Conservation (phyloP, 2,113 vertebrate species). For the Dolichotis patagonum region DNA sequence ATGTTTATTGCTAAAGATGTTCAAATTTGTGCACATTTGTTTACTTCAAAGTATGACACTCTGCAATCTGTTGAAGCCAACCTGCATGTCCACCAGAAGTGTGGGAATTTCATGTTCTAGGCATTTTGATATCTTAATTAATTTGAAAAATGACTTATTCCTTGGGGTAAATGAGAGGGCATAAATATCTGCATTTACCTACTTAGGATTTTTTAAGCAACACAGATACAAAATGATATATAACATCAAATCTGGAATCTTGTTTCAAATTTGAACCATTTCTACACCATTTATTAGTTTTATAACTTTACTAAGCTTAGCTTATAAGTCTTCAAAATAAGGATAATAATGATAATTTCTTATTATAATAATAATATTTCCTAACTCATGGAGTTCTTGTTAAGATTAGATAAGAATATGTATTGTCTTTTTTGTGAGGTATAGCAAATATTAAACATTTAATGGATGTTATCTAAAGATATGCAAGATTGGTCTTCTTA, state of each 20-base stretch:
- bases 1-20: neutral
- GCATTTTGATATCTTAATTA: neutral
- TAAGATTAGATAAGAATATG: neutral
- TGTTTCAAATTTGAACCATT: neutral
- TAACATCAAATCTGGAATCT: neutral
- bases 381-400: neutral
- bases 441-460: neutral
- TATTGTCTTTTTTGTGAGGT: neutral
- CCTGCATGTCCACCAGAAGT: neutral
- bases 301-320: neutral
- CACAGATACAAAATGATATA: neutral
- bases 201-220: neutral
- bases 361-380: neutral
- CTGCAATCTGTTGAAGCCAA: neutral
- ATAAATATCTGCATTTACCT: neutral
- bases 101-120: neutral
- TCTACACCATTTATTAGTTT: neutral
- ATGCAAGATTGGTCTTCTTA: neutral
- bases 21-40: neutral
- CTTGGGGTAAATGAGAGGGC: rapidly evolving
- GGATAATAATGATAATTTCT: neutral
- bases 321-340: neutral
- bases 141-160: neutral
- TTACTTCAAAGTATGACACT: neutral
- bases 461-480: neutral